phyloP scores from a whole-genome alignment of 2,113 vertebrate species.

The Sakesphorus luctuosus region DNA sequence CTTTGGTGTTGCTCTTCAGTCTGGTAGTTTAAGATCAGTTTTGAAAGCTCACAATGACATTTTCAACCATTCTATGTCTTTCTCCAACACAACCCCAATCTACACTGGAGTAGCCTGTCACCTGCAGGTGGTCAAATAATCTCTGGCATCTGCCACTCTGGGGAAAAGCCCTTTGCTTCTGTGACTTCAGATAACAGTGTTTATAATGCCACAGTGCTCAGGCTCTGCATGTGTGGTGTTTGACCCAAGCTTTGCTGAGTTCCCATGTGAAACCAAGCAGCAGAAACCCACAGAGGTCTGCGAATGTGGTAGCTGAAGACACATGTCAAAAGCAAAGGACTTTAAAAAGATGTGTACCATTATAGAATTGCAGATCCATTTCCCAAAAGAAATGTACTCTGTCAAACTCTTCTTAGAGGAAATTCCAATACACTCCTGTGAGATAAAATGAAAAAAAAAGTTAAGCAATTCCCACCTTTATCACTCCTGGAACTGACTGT shows the following conservation, averaged over 20 bases:
- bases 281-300: neutral
- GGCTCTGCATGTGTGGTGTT: neutral
- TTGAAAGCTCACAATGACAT: neutral
- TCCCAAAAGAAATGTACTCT: neutral
- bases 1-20: neutral
- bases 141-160: neutral
- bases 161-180: neutral
- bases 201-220: neutral
- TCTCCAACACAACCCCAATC: neutral
- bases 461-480: neutral
- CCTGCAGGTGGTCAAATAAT: neutral
- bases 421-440: neutral
- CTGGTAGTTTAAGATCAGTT: neutral
- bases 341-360: fast-evolving
- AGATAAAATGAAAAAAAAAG: neutral
- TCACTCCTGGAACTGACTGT: neutral
- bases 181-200: neutral
- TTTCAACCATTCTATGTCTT: neutral
- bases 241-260: neutral
- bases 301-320: neutral
- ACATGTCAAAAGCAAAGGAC: neutral
- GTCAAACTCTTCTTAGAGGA: neutral
- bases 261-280: neutral
- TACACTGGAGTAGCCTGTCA: neutral
- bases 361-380: neutral